Evolutionary conservation across 1,140 invertebrate species (phyloP).

Genomic region (Nephila pilipes): DNA sequence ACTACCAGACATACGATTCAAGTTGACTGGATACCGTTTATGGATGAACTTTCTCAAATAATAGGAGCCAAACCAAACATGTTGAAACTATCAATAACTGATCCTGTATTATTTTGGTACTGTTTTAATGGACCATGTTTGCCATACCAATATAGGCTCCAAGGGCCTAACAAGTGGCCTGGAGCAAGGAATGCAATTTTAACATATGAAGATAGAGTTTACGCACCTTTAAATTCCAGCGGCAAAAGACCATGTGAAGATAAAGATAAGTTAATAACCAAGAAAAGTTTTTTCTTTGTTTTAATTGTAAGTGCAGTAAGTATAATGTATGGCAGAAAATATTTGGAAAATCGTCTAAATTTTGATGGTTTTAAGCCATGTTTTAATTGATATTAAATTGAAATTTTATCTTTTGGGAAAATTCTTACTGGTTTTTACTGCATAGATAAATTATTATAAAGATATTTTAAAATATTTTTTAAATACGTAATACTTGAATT

Average conservation of each 20-base stretch:
- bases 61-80: constrained; percentile 81
- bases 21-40: constrained; percentile 80
- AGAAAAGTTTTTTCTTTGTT: not conserved
- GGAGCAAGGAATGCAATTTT: constrained; percentile 82
- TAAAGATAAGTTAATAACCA: not conserved
- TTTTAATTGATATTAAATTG: not conserved
- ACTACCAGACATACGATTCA: constrained; percentile 81
- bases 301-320: constrained; percentile 2
- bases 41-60: constrained; percentile 80
- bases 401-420: not conserved
- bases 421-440: no score
- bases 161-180: constrained; percentile 81
- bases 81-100: constrained; percentile 79
- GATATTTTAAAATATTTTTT: no score
- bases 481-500: no score
- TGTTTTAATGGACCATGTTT: constrained; percentile 81
- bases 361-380: not conserved
- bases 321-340: constrained; percentile 27
- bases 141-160: constrained; percentile 83
- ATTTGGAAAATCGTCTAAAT: not conserved
- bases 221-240: constrained; percentile 57
- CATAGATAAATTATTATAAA: no score
- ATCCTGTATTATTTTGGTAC: constrained; percentile 80
- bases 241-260: not conserved
- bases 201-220: constrained; percentile 74